Evolutionary conservation across 2,888 invertebrate genomes (phyloP).

Genomic region (Lathronympha strigana): DNA sequence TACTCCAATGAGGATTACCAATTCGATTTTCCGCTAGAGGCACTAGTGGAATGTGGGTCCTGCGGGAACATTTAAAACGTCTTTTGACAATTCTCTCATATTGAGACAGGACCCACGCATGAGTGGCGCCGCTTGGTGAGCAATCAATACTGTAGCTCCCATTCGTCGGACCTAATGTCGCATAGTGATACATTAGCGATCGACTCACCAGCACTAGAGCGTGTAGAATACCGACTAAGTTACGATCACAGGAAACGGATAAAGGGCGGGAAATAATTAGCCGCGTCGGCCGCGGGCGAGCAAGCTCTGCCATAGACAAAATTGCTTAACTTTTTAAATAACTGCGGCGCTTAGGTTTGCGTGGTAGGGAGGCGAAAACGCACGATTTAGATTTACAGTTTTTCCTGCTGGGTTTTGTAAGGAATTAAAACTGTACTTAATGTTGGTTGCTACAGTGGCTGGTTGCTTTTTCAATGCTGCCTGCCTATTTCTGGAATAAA

Average conservation of each 20-base stretch:
- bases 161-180: too few relatives aligned
- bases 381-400: conserved; percentile 15
- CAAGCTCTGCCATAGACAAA: conserved; percentile 55
- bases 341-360: not conserved
- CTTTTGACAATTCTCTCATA: too few relatives aligned
- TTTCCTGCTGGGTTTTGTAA: conserved; percentile 13
- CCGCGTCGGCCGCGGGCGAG: conserved; percentile 62
- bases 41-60: too few relatives aligned
- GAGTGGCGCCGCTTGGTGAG: too few relatives aligned
- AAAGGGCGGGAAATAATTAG: conserved; percentile 79
- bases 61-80: too few relatives aligned
- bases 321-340: conserved; percentile 10
- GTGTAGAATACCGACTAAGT: conserved; percentile 28
- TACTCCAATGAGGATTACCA: too few relatives aligned
- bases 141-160: too few relatives aligned
- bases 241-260: conserved; percentile 65
- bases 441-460: too few relatives aligned
- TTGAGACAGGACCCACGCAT: too few relatives aligned
- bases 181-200: too few relatives aligned
- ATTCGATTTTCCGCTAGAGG: too few relatives aligned
- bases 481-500: too few relatives aligned
- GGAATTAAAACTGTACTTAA: not conserved
- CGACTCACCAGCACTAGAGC: not conserved
- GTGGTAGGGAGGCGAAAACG: not conserved
- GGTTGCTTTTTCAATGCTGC: not conserved